Base-by-base conservation (phyloP, 2,113 vertebrate genomes). In the Nesogale talazaci region DNA sequence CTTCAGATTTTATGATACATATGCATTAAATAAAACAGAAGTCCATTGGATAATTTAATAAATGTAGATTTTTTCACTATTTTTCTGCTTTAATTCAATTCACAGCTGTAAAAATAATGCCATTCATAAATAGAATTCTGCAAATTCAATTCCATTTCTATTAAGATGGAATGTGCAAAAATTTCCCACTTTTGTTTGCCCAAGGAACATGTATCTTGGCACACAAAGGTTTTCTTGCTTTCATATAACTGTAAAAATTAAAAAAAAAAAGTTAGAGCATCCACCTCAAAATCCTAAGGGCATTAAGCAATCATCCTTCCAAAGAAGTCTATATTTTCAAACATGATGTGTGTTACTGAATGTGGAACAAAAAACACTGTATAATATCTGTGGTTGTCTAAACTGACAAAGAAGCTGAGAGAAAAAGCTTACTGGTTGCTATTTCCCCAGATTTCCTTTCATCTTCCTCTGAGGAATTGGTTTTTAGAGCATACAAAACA, bases 21-120 rank as follows among this genome's bases (percentile, higher is more conserved):
- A 75, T 92, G 46, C 46, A 90, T 36, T 86, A 59, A 67, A 69
- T 29, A 92, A 72, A 74, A 65, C 1, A 95, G 52, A 61, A 97
- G 16, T 96, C 78, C 92, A n/a, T 59, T 87, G 12, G 14, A 46
- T 96, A 95, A 94, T 94, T 95, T 76, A 94, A 34, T 91, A 85
- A 90, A 90, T 94, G 78, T n/a, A 94, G 56, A 78, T 72, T 16
- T 92, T 94, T 90, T 2, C 75, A 84, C 36, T 23, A 88, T 95
- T 97, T 46, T 52, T 52, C 46, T 52, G 46, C 46, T 52, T 52
- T 86, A 97, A 75, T 94, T 76, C 88, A 95, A 89, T 97, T 97
- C 82, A 72, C 94, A 97, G 65, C 92, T 97, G 91, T 96, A 87
- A 90, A 97, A 97, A 98, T 96, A 97, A 95, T 94, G 82, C 57